A percentile compares a stretch with the other conserved stretches of the same genome.
Evolutionary conservation across 2,113 vertebrate genomes (phyloP).

Genomic region (Cyrtonyx montezumae): DNA sequence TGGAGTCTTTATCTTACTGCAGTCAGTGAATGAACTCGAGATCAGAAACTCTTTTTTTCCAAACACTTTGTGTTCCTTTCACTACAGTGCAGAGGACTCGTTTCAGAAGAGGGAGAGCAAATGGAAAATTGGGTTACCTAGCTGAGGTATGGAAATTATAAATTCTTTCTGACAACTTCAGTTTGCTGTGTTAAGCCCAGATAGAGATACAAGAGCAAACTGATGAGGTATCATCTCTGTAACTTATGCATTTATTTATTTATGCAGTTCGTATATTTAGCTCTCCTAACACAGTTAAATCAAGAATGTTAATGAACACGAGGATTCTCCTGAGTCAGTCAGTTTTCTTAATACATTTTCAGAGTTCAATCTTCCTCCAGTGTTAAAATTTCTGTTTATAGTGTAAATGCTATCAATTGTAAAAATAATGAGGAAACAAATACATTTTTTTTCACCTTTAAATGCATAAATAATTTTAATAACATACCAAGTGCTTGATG

Average conservation of each 20-base stretch:
- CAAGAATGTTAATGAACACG: slow-evolving; percentile 19
- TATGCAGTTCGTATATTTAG: background rate
- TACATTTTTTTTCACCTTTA: background rate
- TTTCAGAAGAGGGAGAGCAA: background rate
- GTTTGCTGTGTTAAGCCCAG: background rate
- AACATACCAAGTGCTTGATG: background rate
- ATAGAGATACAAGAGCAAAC: background rate
- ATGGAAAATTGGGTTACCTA: background rate
- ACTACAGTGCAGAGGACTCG: background rate
- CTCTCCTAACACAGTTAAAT: slow-evolving; percentile 16
- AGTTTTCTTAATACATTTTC: background rate
- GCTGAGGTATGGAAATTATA: background rate
- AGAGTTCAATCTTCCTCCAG: background rate
- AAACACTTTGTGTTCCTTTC: background rate
- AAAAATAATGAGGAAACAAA: background rate
- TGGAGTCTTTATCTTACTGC: background rate
- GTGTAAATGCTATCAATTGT: background rate
- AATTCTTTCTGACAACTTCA: background rate
- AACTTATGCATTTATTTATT: background rate
- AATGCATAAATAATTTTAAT: background rate
- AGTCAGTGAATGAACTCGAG: background rate
- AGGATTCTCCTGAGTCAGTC: background rate
- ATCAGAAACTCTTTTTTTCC: background rate
- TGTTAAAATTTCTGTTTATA: background rate
- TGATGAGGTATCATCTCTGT: background rate